Evolutionary conservation across 2,113 vertebrate species (phyloP), one percentile per base, ranked within the genome.

Genomic region (Muntiacus reevesi): DNA sequence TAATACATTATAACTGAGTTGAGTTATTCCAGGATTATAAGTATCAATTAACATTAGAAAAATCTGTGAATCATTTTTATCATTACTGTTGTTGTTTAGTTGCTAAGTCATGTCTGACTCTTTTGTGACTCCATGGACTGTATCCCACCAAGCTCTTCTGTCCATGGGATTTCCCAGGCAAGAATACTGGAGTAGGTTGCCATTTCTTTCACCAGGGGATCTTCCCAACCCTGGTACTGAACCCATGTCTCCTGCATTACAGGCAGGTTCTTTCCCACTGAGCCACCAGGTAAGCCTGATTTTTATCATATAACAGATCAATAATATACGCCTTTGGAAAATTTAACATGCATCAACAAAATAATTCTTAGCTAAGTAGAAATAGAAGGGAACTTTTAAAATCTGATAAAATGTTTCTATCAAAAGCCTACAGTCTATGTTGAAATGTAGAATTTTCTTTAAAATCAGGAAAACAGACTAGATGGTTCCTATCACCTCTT

Each of bases 31-130:
- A 19, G 52, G 43, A 81, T 87, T 76, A 33, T 78, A 59, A 82
- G 40, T 11, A 64, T 96, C 30, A 64, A 27, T 67, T 83, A 87
- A 85, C 33, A 90, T 76, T 14, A 95, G 81, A 93, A 97, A 91
- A 85, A 93, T 43, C 33, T 95, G 5, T 92, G n/a, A 47, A 36
- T 94, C 6, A 71, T 23, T 71, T 71, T 12, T 71, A 71, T 40
- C n/a, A 23, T 71, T 40, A 71, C 12, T 36, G n/a, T 40, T 67
- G 33, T n/a, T 23, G n/a, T 40, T 23, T 40, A 71, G n/a, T 71
- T 71, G n/a, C 67, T 23, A 6, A 40, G 67, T 71, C 67, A 71
- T 23, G n/a, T 40, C 67, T 71, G 19, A 71, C 67, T 40, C 19
- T 23, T 40, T 23, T 21, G 2, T 71, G n/a, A 36, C 10, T 0